phyloP scores from a whole-genome alignment of 2,888 invertebrate genomes.

The Agrochola litura region DNA sequence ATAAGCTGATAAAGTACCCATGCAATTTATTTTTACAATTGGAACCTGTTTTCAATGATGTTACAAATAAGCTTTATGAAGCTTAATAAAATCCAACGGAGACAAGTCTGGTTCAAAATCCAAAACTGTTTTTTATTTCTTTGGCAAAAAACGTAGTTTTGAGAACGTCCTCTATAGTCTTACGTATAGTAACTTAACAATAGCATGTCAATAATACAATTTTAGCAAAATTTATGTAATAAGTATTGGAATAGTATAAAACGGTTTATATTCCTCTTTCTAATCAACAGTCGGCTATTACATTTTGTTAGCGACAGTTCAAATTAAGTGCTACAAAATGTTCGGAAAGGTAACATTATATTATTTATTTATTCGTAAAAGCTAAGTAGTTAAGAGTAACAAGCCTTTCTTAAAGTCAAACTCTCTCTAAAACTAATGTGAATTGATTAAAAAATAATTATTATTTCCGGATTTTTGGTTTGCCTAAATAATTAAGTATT shows the following conservation, averaged over 20 bases:
- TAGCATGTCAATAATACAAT: slow-evolving; percentile 75
- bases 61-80: background rate
- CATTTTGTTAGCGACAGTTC: slow-evolving; percentile 83
- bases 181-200: slow-evolving; percentile 69
- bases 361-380: background rate
- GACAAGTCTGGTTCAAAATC: background rate
- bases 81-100: background rate
- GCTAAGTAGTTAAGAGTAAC: background rate
- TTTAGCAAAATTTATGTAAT: slow-evolving; percentile 86
- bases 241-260: slow-evolving; percentile 87
- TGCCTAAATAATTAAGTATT: background rate
- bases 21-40: background rate
- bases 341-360: slow-evolving; percentile 76
- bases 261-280: slow-evolving; percentile 78
- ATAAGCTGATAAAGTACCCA: slow-evolving; percentile 40
- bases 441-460: background rate
- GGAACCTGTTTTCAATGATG: background rate
- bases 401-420: background rate
- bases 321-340: slow-evolving; percentile 79
- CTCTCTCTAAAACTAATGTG: background rate
- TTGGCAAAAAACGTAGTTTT: too few relatives aligned
- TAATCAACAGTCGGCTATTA: slow-evolving; percentile 85
- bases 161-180: slow-evolving; percentile 75
- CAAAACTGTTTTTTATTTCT: background rate
- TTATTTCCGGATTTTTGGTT: background rate